These are phyloP conservation scores for Drosophila rubida DNA, from an alignment of 2,888 invertebrate genomes.

Conservation along the genomic window DNA sequence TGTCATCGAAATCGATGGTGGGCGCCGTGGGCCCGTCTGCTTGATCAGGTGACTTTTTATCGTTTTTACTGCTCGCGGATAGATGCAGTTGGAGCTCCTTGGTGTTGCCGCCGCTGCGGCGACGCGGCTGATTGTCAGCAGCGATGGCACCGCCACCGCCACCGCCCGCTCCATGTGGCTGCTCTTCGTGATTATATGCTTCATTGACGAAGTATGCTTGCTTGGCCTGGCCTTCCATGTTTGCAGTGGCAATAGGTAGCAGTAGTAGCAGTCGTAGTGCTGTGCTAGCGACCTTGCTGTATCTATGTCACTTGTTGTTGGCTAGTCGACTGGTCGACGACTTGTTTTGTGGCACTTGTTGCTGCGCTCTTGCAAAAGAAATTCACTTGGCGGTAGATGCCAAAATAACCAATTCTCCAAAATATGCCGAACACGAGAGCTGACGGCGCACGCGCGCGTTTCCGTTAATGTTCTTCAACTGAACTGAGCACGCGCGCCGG, in stretches of 20 bases:
- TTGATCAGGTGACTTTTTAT: constrained; percentile 40
- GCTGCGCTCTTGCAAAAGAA: constrained; percentile 49
- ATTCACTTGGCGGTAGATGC: constrained; percentile 53
- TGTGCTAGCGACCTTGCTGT: constrained; percentile 35
- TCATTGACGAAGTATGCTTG: constrained; percentile 79
- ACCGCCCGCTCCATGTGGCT: constrained; percentile 40
- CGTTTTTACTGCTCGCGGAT: constrained; percentile 21
- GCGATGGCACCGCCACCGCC: constrained; percentile 16
- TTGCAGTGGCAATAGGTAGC: constrained; percentile 5
- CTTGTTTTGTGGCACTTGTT: constrained; percentile 54
- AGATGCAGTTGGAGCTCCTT: constrained; percentile 73
- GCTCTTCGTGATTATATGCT: constrained; percentile 70
- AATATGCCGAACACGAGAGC: constrained; percentile 28
- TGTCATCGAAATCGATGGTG: constrained; percentile 91
- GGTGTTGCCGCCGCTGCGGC: constrained; percentile 79
- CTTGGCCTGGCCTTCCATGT: constrained; percentile 73
- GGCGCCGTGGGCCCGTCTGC: constrained; percentile 34
- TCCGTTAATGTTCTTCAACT: constrained; percentile 76
- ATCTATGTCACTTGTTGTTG: constrained; percentile 58
- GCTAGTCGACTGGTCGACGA: constrained; percentile 2
- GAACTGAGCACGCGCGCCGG: constrained; percentile 76
- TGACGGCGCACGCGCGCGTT: constrained; percentile 69
- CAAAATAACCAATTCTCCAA: not conserved
- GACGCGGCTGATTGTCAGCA: constrained; percentile 67
- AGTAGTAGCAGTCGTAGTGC: constrained; percentile 2